Base-by-base conservation (phyloP, 2,113 vertebrate species). In the Nymphicus hollandicus region DNA sequence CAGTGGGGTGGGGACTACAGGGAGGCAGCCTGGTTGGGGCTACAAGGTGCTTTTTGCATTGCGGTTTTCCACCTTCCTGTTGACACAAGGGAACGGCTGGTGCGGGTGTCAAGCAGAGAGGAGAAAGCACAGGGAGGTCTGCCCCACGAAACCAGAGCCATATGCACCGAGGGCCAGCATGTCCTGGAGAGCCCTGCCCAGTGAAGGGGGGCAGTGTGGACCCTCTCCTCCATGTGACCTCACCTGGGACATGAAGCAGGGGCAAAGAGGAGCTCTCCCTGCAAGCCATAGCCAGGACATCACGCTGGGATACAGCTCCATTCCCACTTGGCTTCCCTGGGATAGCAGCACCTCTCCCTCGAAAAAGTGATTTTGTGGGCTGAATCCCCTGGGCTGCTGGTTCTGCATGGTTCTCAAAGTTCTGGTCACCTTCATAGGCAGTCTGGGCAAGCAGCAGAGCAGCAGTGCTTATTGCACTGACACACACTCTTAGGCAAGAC, bases 91-190 rank as follows among this genome's bases (percentile, higher is more conserved):
- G 33, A 56, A 49, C 0, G 11, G 35, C 31, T 79, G 90, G 63
- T 69, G 80, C 2, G 14, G 63, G 27, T 69, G 69, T 76, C 84
- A 61, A 17, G 44, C 0, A 0, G 29, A 71, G 91, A 86, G 52
- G 39, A 50, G 52, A 78, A 80, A 56, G 76, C 3, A 3, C 64
- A 72, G 28, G 41, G 72, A 92, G 28, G 8, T 74, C 65, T 86
- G 55, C 80, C 2, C 10, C 39, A 71, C 41, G 61, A 79, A 79
- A 88, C 16, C 0, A 1, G 44, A 95, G 69, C 72, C 71, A 86
- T 43, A 33, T 3, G 0, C 3, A 4, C 33, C 1, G 5, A 73
- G 39, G 61, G 14, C 46, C 70, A 65, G 43, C 0, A 0, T 61
- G 52, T 95, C 56, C 83, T 3, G 11, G 47, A 86, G 65, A 65